Evolutionary conservation across 30 jellyfish, hydroid and myxozoan species (phyloP).

Genomic region (Cassiopea xamachana): DNA sequence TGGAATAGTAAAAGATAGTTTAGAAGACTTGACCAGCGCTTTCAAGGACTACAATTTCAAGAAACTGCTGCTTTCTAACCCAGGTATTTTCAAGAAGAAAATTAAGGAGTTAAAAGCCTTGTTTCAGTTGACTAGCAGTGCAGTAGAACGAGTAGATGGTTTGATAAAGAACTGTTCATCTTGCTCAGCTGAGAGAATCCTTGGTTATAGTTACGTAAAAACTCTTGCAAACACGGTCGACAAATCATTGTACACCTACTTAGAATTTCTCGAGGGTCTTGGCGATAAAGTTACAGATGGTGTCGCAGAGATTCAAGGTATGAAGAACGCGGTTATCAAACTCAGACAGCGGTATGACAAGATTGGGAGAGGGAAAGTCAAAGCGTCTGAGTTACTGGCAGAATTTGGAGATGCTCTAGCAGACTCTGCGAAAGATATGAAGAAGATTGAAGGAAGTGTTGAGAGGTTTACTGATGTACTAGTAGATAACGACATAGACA

Average conservation of each 20-base stretch:
- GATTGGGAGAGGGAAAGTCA: conserved; percentile 10
- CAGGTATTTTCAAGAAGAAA: conserved; percentile 64
- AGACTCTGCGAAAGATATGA: conserved; percentile 64
- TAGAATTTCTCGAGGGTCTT: conserved; percentile 41
- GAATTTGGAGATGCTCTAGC: conserved; percentile 68
- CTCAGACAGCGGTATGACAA: conserved; percentile 61
- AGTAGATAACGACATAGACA: conserved; percentile 77
- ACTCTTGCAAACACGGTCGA: conserved; percentile 59
- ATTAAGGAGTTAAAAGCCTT: conserved; percentile 67
- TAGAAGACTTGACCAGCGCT: conserved; percentile 62
- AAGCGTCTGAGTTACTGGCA: conserved; percentile 46
- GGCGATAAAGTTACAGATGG: conserved; percentile 70
- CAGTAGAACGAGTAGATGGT: conserved; percentile 57
- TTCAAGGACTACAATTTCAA: conserved; percentile 70
- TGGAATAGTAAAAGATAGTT: conserved; percentile 85
- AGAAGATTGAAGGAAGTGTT: conserved; percentile 44
- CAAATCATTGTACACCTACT: conserved; percentile 1
- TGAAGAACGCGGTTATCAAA: conserved; percentile 44
- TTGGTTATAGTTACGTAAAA: conserved; percentile 83
- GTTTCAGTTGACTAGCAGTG: conserved; percentile 45
- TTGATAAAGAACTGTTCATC: conserved; percentile 72
- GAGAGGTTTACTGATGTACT: conserved; percentile 60
- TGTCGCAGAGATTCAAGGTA: conserved; percentile 59
- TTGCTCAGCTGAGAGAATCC: conserved; percentile 70
- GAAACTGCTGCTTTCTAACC: conserved; percentile 73